Percentiles rank a stretch among this genome's conserved stretches.
These are phyloP conservation scores for Pteria penguin DNA, from an alignment of 2,888 invertebrate genomes.

Conservation along the genomic window DNA sequence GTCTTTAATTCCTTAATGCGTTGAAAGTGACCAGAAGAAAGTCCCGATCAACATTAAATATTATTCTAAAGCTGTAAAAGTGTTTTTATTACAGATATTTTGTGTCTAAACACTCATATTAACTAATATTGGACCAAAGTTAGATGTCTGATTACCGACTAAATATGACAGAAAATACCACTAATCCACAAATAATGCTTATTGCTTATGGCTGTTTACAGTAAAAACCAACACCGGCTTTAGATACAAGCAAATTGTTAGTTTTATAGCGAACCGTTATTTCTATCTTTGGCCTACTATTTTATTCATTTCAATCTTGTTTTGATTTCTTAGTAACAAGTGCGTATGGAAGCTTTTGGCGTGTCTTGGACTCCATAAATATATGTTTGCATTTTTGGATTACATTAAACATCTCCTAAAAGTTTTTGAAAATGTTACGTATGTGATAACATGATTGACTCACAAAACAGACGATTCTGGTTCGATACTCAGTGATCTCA, in stretches of 20 bases:
- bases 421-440: too few relatives aligned
- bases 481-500: too few relatives aligned
- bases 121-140: conserved; percentile 30
- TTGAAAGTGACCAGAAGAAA: too few relatives aligned
- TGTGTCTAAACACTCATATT: conserved; percentile 17
- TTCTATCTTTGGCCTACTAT: conserved; percentile 18
- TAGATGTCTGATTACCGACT: conserved; percentile 16
- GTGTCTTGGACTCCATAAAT: too few relatives aligned
- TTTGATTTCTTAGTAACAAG: conserved; percentile 10
- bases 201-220: conserved; percentile 22
- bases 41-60: too few relatives aligned
- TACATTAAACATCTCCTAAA: too few relatives aligned
- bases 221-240: neutral
- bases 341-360: too few relatives aligned
- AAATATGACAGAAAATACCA: conserved; percentile 8
- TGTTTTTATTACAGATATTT: conserved; percentile 10
- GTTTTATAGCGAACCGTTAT: conserved; percentile 2
- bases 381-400: too few relatives aligned
- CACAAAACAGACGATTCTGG: too few relatives aligned
- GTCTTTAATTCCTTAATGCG: too few relatives aligned
- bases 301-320: conserved; percentile 21
- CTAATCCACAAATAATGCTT: conserved; percentile 14
- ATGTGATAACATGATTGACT: too few relatives aligned
- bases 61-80: neutral
- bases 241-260: conserved; percentile 9